Evolutionary conservation across 2,113 vertebrate species (phyloP).

Genomic region (Hystrix brachyura): DNA sequence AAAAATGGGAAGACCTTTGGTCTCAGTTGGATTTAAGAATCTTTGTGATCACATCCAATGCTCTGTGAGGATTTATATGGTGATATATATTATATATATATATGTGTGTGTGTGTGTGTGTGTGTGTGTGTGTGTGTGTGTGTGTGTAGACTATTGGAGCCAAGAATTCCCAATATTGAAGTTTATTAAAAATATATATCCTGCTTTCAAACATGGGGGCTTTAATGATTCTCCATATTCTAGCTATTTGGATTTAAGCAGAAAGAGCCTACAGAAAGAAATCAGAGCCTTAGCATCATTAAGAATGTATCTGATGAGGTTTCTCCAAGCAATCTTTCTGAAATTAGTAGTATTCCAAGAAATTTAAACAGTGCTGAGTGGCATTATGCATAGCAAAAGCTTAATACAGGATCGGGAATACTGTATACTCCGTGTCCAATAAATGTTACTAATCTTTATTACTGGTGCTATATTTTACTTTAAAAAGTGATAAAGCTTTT

Average conservation of each 20-base stretch:
- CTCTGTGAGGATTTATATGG: conserved; percentile 31
- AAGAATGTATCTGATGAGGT: background rate
- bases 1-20: conserved; percentile 15
- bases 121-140: too few relatives aligned
- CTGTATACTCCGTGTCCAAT: background rate
- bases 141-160: background rate
- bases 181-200: conserved; percentile 37
- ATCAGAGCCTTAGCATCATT: background rate
- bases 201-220: background rate
- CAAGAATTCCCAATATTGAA: conserved; percentile 7
- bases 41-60: conserved; percentile 45
- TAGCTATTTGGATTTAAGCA: background rate
- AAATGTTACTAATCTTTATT: background rate
- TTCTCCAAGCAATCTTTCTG: background rate
- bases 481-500: background rate
- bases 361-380: background rate
- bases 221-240: conserved; percentile 10
- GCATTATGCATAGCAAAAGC: background rate
- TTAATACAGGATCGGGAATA: background rate
- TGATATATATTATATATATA: too few relatives aligned
- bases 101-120: too few relatives aligned
- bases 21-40: conserved; percentile 52
- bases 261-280: background rate
- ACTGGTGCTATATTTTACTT: background rate
- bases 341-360: background rate